Evolutionary conservation across 2,888 invertebrate genomes (phyloP), one percentile per base, ranked within the genome.

Genomic region (Pseudolycoriella hygida): DNA sequence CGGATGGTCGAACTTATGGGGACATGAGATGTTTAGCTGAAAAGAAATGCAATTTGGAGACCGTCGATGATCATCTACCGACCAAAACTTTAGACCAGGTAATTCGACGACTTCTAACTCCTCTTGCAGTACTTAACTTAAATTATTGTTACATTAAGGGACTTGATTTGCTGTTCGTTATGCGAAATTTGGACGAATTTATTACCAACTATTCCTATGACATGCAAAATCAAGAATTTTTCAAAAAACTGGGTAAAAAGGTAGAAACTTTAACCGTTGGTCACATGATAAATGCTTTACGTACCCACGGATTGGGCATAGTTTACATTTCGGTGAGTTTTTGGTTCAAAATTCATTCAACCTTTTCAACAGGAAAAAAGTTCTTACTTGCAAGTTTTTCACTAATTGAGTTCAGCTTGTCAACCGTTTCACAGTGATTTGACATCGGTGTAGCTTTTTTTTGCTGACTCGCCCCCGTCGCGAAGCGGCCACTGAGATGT

Each of bases 1-100:
- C 97, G 53, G 94, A 98, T 64, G 97, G 96, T 92, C 86, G 84
- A 62, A 93, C 92, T 0, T 98, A 98, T 60, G 84, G 89, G 15
- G 89, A 92, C 67, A 98, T 98, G 97, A 75, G 93, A 48, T 82
- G 85, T 59, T 73, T 97, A 62, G 97, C 94, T 0, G 73, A 73
- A 56, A 77, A 86, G 53, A 88, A 92, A 60, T 80, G 88, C 55
- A 74, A 77, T 48, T 66, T 96, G 30, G 70, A 73, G 15, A 82
- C 89, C 1, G 77, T 88, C n/a, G 87, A 93, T 58, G 88, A 94
- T 58, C 83, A 90, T 63, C 70, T 98, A 42, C 97, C 98, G 1
- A 90, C 90, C 54, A 94, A 97, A 63, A 93, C 93, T 1, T 69
- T 97, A 46, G 96, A 97, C 60, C 96, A 97, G 67, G 76, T 73